These are phyloP conservation scores for Benitochromis conjunctus DNA, from an alignment of 2,113 vertebrate genomes.

Conservation along the genomic window DNA sequence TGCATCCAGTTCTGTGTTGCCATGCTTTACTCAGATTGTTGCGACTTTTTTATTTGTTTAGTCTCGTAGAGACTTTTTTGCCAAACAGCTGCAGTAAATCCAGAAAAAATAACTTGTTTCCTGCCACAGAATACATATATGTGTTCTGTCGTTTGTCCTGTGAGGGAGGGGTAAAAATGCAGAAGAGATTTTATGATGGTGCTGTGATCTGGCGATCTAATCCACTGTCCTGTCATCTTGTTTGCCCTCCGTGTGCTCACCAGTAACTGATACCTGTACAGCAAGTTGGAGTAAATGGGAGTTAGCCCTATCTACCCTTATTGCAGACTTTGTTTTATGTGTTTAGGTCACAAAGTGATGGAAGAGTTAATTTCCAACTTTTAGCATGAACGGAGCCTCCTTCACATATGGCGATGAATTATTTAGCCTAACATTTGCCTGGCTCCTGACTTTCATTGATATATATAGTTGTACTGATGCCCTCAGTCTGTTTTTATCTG, in stretches of 20 bases:
- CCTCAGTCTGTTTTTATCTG: not conserved
- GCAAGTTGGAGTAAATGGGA: not conserved
- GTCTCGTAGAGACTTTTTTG: not conserved
- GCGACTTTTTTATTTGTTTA: accelerated
- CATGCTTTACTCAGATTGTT: not conserved
- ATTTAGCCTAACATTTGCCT: not conserved
- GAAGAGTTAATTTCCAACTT: not conserved
- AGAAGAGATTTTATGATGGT: not conserved
- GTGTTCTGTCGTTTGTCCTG: not conserved
- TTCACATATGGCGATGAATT: accelerated
- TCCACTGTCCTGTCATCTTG: accelerated
- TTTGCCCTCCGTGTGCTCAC: not conserved
- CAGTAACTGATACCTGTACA: not conserved
- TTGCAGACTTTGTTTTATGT: not conserved
- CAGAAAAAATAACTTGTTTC: not conserved
- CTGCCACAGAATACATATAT: accelerated
- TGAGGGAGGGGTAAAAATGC: not conserved
- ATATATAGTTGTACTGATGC: accelerated
- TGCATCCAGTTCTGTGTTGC: not conserved
- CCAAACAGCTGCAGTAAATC: not conserved
- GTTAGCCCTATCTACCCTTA: not conserved
- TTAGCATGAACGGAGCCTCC: not conserved
- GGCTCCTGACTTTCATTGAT: not conserved
- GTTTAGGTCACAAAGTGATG: not conserved
- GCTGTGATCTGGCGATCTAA: accelerated